These are phyloP conservation scores for Megalonaias nervosa DNA, from an alignment of 1,140 invertebrate genomes.

Conservation along the genomic window DNA sequence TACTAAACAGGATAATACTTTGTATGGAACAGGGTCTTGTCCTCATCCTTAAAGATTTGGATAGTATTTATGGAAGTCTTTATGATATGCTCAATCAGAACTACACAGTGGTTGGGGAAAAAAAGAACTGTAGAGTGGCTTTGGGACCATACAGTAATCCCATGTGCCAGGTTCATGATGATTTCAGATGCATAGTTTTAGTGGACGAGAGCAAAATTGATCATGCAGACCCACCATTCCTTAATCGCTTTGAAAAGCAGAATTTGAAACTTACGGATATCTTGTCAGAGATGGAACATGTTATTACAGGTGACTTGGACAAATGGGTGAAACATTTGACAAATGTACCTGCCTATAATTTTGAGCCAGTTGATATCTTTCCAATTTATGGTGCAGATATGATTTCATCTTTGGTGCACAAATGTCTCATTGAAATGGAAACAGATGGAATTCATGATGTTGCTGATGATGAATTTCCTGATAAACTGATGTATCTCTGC, in stretches of 20 bases:
- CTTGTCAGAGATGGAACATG: constrained; percentile 14
- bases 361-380: constrained; percentile 32
- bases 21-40: constrained; percentile 61
- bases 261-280: constrained; percentile 41
- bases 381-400: constrained; percentile 38
- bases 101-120: constrained; percentile 56
- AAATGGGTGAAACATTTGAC: constrained; percentile 22
- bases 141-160: constrained; percentile 58
- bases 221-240: constrained; percentile 53
- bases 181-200: constrained; percentile 56
- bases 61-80: constrained; percentile 59
- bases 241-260: constrained; percentile 64
- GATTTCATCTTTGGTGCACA: constrained; percentile 39
- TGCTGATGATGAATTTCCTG: background rate
- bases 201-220: constrained; percentile 54
- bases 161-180: too few relatives aligned
- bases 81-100: constrained; percentile 66
- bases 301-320: background rate
- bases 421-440: constrained; percentile 3
- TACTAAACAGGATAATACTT: constrained; percentile 56
- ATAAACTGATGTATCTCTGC: constrained; percentile 21
- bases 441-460: background rate
- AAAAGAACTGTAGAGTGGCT: constrained; percentile 55
- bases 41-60: constrained; percentile 55
- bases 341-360: constrained; percentile 1